Conservation (phyloP, 2,888 invertebrate genomes). For the Deilephila porcellus region DNA sequence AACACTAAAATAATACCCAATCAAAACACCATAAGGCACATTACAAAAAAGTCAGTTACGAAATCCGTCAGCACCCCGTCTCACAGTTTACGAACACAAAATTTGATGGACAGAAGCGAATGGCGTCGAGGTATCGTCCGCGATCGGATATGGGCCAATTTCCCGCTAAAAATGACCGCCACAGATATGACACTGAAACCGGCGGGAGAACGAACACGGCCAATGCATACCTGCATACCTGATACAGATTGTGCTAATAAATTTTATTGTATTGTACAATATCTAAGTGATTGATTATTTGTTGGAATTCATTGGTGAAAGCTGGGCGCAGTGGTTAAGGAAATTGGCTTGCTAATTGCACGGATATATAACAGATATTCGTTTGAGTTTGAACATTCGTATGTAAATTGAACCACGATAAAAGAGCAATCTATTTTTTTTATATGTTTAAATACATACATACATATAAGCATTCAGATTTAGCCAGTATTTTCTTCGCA, state of each 20-base stretch:
- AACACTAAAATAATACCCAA: background rate
- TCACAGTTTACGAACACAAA: slow-evolving; percentile 39
- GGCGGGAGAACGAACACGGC: slow-evolving; percentile 29
- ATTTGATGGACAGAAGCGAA: slow-evolving; percentile 59
- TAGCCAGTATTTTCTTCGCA: too few species aligned
- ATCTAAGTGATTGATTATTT: too few species aligned
- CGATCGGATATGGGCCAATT: slow-evolving; percentile 81
- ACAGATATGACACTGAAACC: slow-evolving; percentile 65
- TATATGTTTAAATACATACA: too few species aligned
- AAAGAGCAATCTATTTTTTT: too few species aligned
- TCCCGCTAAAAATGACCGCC: slow-evolving; percentile 78
- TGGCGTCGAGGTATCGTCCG: slow-evolving; percentile 62
- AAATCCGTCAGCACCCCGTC: slow-evolving; percentile 28
- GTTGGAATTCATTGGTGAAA: too few species aligned
- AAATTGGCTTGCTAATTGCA: too few species aligned
- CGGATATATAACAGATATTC: too few species aligned
- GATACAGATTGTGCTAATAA: background rate
- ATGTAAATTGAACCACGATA: too few species aligned
- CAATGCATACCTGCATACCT: background rate
- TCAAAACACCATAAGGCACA: slow-evolving; percentile 4
- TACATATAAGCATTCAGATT: too few species aligned
- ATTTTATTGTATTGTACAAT: too few species aligned
- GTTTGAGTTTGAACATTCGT: too few species aligned
- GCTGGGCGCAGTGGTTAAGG: too few species aligned
- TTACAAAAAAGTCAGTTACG: slow-evolving; percentile 16